Evolutionary conservation across 1,140 invertebrate genomes (phyloP), one percentile per base, ranked within the genome.

Genomic region (Tetragnatha versicolor): DNA sequence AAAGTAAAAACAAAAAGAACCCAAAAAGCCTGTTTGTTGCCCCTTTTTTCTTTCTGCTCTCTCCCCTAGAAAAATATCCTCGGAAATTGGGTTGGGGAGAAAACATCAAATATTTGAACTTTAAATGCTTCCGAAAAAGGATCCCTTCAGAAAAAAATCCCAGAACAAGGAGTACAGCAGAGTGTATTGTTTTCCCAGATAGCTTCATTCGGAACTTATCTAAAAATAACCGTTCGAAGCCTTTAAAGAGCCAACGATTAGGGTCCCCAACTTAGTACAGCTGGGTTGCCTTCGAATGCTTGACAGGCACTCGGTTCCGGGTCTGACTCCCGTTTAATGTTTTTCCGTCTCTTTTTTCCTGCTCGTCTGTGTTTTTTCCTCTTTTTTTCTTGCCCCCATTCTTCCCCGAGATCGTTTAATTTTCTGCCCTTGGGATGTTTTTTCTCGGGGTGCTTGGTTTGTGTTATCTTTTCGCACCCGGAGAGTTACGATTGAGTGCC

Each of bases 241-340:
- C 25, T 73, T 39, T 27, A 73, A 73, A 39, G 31, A 20, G 7
- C 14, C 69, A 39, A 33, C 22, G 53, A 73, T 37, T 60, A 27
- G 55, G 3, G 6, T n/a, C n/a, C 31, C 27, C 20, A 33, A 70
- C 45, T 39, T 45, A 17, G 31, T 70, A 55, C 68, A 70, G 31
- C 68, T 70, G 68, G 29, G 68, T 27, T 70, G 35, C 49, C 31
- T 68, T 39, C 14, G 47, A 17, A 73, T 22, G 37, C 69, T n/a
- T 60, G 69, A 73, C 69, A 73, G 35, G 53, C 49, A 42, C 53
- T 73, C 22, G 69, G 55, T 53, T 53, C 53, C 49, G 47, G 45
- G 27, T 42, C 39, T 22, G 47, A 47, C 3, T 17, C 37, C 53
- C 47, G 37, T 53, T 69, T 69, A 69, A 55, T 27, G 66, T 47